Percentiles rank a stretch among this genome's conserved stretches.
These are phyloP conservation scores for Saturnia japonica DNA, from an alignment of 2,888 invertebrate species.

Conservation along the genomic window DNA sequence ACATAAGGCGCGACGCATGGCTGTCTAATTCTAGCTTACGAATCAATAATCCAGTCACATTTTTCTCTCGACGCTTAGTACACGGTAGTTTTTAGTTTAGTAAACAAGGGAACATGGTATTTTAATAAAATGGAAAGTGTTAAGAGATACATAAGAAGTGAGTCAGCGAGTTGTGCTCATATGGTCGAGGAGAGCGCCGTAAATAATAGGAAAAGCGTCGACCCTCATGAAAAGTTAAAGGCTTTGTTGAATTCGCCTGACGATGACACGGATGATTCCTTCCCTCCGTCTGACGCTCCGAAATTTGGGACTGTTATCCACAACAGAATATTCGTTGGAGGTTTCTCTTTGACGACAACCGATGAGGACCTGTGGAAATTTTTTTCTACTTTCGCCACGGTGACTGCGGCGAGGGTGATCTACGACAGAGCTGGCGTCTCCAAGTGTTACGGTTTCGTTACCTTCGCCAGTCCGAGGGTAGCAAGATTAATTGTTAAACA, in stretches of 20 bases:
- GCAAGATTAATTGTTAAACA: conserved; percentile 78
- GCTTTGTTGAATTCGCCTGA: conserved; percentile 73
- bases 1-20: conserved; percentile 59
- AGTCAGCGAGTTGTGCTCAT: conserved; percentile 75
- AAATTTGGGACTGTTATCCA: conserved; percentile 93
- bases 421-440: conserved; percentile 97
- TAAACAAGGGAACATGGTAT: conserved; percentile 78
- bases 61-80: conserved; percentile 55
- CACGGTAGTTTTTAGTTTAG: conserved; percentile 72
- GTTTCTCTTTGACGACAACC: conserved; percentile 95
- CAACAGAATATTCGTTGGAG: conserved; percentile 97
- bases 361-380: conserved; percentile 95
- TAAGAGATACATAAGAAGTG: conserved; percentile 75
- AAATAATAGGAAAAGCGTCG: conserved; percentile 65
- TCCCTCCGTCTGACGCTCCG: conserved; percentile 75
- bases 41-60: conserved; percentile 46
- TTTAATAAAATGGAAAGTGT: conserved; percentile 64
- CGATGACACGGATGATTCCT: conserved; percentile 70
- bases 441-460: conserved; percentile 95
- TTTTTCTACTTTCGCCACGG: conserved; percentile 94
- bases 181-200: conserved; percentile 73
- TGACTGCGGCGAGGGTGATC: conserved; percentile 96
- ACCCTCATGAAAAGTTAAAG: conserved; percentile 76
- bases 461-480: conserved; percentile 79
- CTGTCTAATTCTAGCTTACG: neutral